These are phyloP conservation scores for Oryctes rhinoceros DNA, from an alignment of 1,140 invertebrate species.

Conservation along the genomic window DNA sequence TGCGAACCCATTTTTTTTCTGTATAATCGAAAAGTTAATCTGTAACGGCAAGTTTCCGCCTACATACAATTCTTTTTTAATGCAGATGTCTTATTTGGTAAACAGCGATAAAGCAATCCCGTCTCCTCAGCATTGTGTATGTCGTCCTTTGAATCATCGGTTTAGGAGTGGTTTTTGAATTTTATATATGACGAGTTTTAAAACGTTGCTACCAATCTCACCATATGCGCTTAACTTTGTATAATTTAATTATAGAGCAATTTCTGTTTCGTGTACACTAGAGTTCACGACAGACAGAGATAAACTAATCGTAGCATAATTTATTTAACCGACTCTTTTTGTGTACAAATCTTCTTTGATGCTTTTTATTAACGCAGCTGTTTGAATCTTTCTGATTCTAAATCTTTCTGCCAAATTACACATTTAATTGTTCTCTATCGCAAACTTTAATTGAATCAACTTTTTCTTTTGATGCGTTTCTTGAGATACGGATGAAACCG, in stretches of 20 bases:
- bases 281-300: not conserved
- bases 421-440: too few species aligned
- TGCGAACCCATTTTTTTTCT: conserved; percentile 15
- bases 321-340: not conserved
- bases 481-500: too few species aligned
- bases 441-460: too few species aligned
- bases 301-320: too few species aligned
- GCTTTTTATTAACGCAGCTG: too few species aligned
- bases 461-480: too few species aligned
- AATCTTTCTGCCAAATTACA: too few species aligned
- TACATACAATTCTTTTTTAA: not conserved
- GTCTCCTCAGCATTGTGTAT: conserved; percentile 9
- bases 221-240: not conserved
- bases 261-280: not conserved
- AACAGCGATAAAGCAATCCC: not conserved
- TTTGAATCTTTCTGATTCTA: too few species aligned
- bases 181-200: conserved; percentile 19
- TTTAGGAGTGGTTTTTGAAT: not conserved
- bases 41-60: not conserved
- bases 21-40: not conserved
- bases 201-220: conserved; percentile 15
- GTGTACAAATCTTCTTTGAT: conserved; percentile 12
- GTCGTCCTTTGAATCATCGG: not conserved
- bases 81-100: not conserved
- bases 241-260: not conserved